Conservation (phyloP, 1,140 invertebrate species). For the Cephus cinctus region DNA sequence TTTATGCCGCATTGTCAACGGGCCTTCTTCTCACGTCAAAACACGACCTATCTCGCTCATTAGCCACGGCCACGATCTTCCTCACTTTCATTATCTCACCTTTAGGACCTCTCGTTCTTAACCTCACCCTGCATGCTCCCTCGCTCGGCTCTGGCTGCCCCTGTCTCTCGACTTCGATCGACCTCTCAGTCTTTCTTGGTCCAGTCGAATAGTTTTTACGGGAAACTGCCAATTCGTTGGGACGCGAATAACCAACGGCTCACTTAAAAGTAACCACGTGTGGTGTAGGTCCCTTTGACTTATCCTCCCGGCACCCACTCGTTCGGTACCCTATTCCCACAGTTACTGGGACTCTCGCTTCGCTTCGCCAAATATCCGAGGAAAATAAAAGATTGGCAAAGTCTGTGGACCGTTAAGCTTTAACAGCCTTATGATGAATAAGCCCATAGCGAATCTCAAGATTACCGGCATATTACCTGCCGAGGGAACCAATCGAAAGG, state of each 20-base stretch:
- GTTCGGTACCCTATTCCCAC: slow-evolving; percentile 13
- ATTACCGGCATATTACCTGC: slow-evolving; percentile 17
- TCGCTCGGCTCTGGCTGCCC: too few relatives aligned
- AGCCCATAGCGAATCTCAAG: slow-evolving; percentile 22
- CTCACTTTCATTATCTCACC: neutral
- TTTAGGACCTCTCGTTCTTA: neutral
- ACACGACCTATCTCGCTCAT: neutral
- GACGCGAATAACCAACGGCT: too few relatives aligned
- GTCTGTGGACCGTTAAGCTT: slow-evolving; percentile 9
- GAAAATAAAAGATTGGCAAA: slow-evolving; percentile 21
- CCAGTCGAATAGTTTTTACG: too few relatives aligned
- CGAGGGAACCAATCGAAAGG: slow-evolving; percentile 11
- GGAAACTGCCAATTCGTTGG: too few relatives aligned
- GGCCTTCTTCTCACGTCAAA: neutral
- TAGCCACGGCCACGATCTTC: neutral
- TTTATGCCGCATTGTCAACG: neutral
- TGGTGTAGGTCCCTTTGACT: too few relatives aligned
- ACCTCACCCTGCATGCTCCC: too few relatives aligned
- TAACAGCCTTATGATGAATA: slow-evolving; percentile 19
- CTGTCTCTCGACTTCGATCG: too few relatives aligned
- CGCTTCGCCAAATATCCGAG: slow-evolving; percentile 17
- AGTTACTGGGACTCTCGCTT: slow-evolving; percentile 1
- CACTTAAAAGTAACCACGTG: too few relatives aligned
- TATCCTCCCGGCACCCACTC: slow-evolving; percentile 22
- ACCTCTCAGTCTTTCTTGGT: too few relatives aligned